Conservation (phyloP, 1,140 invertebrate species). For the Trichomalopsis sarcophagae region DNA sequence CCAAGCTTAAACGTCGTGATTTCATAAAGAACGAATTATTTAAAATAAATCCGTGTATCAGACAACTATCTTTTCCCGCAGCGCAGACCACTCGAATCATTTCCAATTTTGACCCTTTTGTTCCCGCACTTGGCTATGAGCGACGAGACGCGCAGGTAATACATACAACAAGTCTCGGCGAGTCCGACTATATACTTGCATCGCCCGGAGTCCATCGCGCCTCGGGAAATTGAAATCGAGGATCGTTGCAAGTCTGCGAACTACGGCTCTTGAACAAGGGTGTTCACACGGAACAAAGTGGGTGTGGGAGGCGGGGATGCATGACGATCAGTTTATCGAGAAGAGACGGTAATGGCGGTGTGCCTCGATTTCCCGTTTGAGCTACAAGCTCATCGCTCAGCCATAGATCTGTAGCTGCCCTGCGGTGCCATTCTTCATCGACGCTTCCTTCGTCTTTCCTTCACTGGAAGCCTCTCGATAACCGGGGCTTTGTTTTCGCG, state of each 20-base stretch:
- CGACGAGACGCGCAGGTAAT: background rate
- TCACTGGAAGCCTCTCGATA: background rate
- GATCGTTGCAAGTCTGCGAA: conserved; percentile 21
- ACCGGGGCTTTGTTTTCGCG: conserved; percentile 25
- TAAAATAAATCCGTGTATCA: background rate
- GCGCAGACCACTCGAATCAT: background rate
- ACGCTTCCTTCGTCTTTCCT: background rate
- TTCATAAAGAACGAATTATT: too few species aligned
- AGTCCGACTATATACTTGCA: background rate
- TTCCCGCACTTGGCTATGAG: background rate
- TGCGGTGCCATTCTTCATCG: conserved; percentile 22
- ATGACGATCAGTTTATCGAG: conserved; percentile 31
- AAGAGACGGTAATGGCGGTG: background rate
- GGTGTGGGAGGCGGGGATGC: background rate
- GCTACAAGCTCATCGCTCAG: conserved; percentile 11
- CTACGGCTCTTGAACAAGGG: background rate
- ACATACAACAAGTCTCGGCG: background rate
- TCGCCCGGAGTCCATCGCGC: background rate
- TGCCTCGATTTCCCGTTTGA: conserved; percentile 16
- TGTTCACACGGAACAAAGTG: background rate
- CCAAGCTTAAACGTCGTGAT: too few species aligned
- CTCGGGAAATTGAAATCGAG: conserved; percentile 47
- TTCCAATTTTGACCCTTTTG: background rate
- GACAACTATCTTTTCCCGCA: background rate
- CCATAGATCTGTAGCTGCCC: conserved; percentile 2